These are phyloP conservation scores for Oscheius sp. DNA, from an alignment of 2,888 invertebrate species.

Conservation along the genomic window DNA sequence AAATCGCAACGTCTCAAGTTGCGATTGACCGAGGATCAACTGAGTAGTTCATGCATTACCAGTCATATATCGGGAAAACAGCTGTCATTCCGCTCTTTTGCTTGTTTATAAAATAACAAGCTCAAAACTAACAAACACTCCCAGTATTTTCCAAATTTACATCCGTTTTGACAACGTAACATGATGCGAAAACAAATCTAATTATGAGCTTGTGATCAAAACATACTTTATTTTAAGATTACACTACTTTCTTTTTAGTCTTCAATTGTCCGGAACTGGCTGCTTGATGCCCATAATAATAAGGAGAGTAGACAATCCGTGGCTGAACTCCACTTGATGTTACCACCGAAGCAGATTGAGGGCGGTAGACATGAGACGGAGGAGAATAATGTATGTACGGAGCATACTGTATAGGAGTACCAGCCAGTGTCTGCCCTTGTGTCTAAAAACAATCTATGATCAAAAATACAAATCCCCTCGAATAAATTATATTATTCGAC, in stretches of 20 bases:
- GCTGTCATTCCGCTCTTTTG: no score
- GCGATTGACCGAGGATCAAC: no score
- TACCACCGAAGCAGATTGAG: background rate
- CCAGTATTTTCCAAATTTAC: no score
- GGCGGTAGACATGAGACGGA: slow-evolving; percentile 12
- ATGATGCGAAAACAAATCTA: no score
- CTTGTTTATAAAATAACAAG: no score
- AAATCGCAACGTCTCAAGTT: no score
- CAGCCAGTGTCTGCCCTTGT: background rate
- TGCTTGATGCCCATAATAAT: slow-evolving; percentile 7
- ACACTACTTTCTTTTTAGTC: slow-evolving; percentile 25
- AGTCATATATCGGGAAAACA: no score
- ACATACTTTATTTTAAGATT: background rate
- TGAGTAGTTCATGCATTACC: no score
- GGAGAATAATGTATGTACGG: slow-evolving; percentile 28
- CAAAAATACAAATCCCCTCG: background rate
- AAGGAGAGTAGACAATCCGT: slow-evolving; percentile 5
- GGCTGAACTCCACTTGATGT: background rate
- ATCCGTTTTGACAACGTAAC: no score
- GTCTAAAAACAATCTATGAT: background rate
- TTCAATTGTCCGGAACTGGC: slow-evolving; percentile 6
- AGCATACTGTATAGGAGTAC: slow-evolving; percentile 8
- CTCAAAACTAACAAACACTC: no score
- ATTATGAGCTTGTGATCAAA: no score
- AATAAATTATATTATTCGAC: background rate